Base-by-base conservation (phyloP, 2,113 vertebrate genomes). In the Alexandromys fortis region DNA sequence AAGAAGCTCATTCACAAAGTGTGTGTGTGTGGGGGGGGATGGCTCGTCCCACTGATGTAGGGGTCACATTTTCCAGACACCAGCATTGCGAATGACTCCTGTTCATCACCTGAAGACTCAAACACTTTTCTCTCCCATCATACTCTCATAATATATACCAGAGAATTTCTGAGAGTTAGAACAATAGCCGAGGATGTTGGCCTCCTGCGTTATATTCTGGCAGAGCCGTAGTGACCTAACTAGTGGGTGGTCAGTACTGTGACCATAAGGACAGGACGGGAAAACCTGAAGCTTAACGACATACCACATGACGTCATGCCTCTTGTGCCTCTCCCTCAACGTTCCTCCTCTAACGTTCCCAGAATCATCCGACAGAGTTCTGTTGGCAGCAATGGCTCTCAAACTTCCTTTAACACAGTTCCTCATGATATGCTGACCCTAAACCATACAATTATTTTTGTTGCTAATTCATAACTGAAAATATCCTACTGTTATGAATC, bases 71-170 rank as follows among this genome's bases (percentile, higher is more conserved):
- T 76, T 33, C 9, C 45, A 68, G 11, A 24, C 3, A 2, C 0
- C 3, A 0, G 10, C 17, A 12, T 35, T 33, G 47, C 1, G 5
- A 65, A 21, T 11, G 3, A 2, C 4, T 1, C 30, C 49, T 42
- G 4, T 16, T 42, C 7, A 10, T 1, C 13, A 1, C 0, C 0
- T 16, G n/a, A 3, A 14, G 0, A 0, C 55, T 22, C 3, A 58
- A 58, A 55, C 55, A 58, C 17, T 58, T 16, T 70, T 35, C 3
- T 11, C 12, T 8, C 5, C 9, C 3, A 19, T 21, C n/a, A 42
- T 2, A 5, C 28, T 58, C 58, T 70, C 86, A 22, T 47, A 17
- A 8, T 52, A 13, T 0, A 42, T 55, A 16, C 65, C 35, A 14
- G 82, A 73, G 42, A 1, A 47, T 68, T 72, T 22, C 7, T 21